Base-by-base conservation (phyloP, 2,888 invertebrate genomes). In the Hybos culiciformis region DNA sequence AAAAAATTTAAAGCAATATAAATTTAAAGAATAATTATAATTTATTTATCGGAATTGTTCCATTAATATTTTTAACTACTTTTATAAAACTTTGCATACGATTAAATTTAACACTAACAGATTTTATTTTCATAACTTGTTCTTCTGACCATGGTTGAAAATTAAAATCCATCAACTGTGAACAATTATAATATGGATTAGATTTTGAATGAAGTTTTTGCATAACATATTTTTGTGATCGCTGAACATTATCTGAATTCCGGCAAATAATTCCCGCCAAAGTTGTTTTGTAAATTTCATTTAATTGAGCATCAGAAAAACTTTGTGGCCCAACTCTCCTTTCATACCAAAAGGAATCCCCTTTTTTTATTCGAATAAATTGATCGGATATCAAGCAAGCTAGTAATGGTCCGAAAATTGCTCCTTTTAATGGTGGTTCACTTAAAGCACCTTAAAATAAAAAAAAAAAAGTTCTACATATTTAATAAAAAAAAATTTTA, bases 321-420 rank as follows among this genome's bases (percentile, higher is more conserved):
- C 74, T 74, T 47, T 80, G 73, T 1, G 73, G 71, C 26, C 71
- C 65, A 44, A 77, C 71, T 2, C 68, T 64, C 26, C 78, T 78
- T 62, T 93, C 92, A 58, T 91, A 92, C 87, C 90, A 93, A 68
- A 77, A 86, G 37, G 90, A 70, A 66, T 93, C 93, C 0, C 85
- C 92, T 33, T 69, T 62, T 67, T 87, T 86, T 20, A 88, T 61
- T 38, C 87, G 68, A 15, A 78, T 62, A 67, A 92, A 93, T 69
- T 93, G 92, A 67, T 87, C 84, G 0, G 82, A 74, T 37, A 93
- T 70, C 47, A 93, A 70, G 56, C 92, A 93, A 15, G 79, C 81
- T 42, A 91, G 75, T 2, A 90, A 82, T 1, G 91, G 85, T 0
- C 92, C 92, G 40, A 92, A 72, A 17, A 90, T 74, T 2, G 83